These are phyloP conservation scores for Podocnemis expansa DNA, from an alignment of 2,113 vertebrate species.

Conservation along the genomic window DNA sequence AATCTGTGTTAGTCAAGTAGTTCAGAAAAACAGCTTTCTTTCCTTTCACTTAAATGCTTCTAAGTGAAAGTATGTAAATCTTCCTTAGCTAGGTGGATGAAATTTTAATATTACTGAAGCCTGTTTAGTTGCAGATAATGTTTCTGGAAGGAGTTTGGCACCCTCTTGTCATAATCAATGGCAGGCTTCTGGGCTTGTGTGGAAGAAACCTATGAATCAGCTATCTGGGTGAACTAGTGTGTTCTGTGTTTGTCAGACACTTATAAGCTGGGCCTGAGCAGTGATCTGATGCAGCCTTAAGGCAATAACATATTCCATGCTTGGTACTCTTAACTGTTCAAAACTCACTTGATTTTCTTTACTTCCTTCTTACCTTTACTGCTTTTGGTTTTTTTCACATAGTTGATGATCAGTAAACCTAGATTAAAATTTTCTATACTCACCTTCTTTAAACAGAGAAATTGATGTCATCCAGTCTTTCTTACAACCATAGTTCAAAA, in stretches of 20 bases:
- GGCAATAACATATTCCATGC: too few relatives aligned
- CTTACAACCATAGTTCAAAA: neutral
- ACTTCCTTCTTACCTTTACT: neutral
- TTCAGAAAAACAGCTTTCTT: neutral
- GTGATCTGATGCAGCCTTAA: too few relatives aligned
- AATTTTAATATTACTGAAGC: neutral
- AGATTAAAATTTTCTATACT: neutral
- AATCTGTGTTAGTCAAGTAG: neutral
- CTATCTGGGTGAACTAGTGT: neutral
- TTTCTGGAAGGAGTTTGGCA: neutral
- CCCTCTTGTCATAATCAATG: neutral
- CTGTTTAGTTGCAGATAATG: neutral
- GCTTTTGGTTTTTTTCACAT: neutral
- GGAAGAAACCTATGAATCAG: neutral
- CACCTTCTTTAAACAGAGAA: neutral
- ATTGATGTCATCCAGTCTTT: neutral
- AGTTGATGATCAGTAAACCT: neutral
- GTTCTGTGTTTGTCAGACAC: neutral
- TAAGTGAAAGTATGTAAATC: neutral
- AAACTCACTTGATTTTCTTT: too few relatives aligned
- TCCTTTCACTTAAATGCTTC: neutral
- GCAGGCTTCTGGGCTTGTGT: neutral
- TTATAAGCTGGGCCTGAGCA: neutral
- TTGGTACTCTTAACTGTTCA: too few relatives aligned
- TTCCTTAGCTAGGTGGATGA: too few relatives aligned